Evolutionary conservation across 2,888 invertebrate species (phyloP).

Genomic region (Apeira syringaria): DNA sequence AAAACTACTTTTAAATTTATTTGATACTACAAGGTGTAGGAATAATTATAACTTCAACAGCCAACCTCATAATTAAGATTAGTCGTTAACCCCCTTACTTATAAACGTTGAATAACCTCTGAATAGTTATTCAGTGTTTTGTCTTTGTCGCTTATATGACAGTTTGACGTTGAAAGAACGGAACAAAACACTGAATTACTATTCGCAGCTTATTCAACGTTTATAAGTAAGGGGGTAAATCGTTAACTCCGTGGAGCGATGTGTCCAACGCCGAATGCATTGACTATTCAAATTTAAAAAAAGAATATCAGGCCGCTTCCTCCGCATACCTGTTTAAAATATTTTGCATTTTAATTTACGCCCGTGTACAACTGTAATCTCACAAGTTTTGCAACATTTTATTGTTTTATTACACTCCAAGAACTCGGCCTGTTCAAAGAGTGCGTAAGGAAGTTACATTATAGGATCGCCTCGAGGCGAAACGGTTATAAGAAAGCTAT

Average conservation of each 20-base stretch:
- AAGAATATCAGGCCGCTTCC: conserved; percentile 32
- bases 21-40: no score
- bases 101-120: no score
- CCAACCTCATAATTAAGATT: conserved; percentile 34
- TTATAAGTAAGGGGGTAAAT: no score
- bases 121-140: no score
- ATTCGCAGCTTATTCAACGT: no score
- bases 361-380: conserved; percentile 52
- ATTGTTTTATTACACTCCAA: conserved; percentile 59
- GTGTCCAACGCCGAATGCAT: conserved; percentile 34
- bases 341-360: conserved; percentile 33
- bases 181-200: no score
- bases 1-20: no score
- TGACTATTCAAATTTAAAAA: conserved; percentile 32
- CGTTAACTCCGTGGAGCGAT: conserved; percentile 35
- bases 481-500: conserved; percentile 63
- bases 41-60: conserved; percentile 34
- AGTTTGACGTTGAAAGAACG: no score
- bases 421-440: conserved; percentile 28
- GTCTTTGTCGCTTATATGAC: no score
- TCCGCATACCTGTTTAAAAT: conserved; percentile 27
- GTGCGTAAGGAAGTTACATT: conserved; percentile 57
- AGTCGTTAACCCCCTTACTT: no score
- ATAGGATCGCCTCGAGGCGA: conserved; percentile 48
- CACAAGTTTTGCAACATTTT: conserved; percentile 53